phyloP scores from a whole-genome alignment of 2,888 invertebrate species.

The Prenolepis imparis region DNA sequence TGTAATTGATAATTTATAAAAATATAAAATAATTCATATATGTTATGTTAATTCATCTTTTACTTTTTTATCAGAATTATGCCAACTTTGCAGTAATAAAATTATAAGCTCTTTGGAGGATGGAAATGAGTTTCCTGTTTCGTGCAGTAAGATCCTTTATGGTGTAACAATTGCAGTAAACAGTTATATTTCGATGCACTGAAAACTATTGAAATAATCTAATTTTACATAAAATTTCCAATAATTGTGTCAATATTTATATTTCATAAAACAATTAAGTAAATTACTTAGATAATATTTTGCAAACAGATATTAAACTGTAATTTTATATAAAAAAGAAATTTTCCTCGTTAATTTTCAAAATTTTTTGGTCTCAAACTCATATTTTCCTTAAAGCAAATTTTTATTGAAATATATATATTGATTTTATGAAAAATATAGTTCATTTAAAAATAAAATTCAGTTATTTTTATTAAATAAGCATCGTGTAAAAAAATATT shows the following conservation, averaged over 20 bases:
- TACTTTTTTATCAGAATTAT: background rate
- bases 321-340: background rate
- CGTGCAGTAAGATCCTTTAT: background rate
- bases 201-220: background rate
- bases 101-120: background rate
- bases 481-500: background rate
- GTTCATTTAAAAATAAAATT: slow-evolving; percentile 2
- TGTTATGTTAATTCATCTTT: background rate
- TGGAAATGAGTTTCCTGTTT: slow-evolving; percentile 11
- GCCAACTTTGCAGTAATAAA: background rate
- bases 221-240: background rate
- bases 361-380: background rate
- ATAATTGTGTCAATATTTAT: background rate
- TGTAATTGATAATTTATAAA: slow-evolving; percentile 15
- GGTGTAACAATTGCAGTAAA: background rate
- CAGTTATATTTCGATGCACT: background rate
- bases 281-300: background rate
- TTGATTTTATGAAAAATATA: background rate
- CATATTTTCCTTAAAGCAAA: background rate
- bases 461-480: background rate
- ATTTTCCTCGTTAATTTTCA: background rate
- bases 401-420: background rate
- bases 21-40: background rate
- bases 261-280: background rate
- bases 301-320: background rate